Percentiles rank a stretch among this genome's conserved stretches.
Conservation (phyloP, 2,797 vertebrate species). For the Masticophis lateralis region DNA sequence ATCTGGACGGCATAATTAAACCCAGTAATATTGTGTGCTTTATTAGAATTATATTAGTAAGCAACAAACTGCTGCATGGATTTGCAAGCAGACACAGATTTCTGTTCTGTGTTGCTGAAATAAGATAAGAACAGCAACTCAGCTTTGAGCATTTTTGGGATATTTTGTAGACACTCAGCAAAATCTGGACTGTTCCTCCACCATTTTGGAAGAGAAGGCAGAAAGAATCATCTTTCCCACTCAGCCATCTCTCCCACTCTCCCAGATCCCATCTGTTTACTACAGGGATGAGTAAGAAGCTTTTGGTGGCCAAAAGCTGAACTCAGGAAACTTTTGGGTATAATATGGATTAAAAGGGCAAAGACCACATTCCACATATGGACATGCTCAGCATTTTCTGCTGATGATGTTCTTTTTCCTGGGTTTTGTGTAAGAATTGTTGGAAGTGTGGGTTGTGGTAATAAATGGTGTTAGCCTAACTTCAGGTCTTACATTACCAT, state of each 20-base stretch:
- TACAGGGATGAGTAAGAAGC: background rate
- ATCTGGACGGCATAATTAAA: slow-evolving; percentile 65
- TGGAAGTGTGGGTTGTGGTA: background rate
- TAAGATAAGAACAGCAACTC: background rate
- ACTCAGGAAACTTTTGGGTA: background rate
- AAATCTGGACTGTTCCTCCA: background rate
- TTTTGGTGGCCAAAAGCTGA: background rate
- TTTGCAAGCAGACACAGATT: slow-evolving; percentile 19
- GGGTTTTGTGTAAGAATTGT: background rate
- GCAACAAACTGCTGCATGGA: slow-evolving; percentile 53
- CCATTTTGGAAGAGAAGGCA: background rate
- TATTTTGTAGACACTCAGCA: background rate
- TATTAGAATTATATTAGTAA: slow-evolving; percentile 60
- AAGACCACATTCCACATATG: background rate
- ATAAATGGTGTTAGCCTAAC: background rate
- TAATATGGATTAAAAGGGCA: background rate
- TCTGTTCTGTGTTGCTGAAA: background rate
- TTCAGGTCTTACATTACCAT: background rate
- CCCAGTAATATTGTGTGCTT: slow-evolving; percentile 65
- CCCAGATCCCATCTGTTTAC: background rate
- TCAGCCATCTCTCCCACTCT: background rate
- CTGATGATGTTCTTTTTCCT: background rate
- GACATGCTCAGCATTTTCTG: background rate
- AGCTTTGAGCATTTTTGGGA: background rate
- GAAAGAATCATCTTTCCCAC: background rate